Conservation (phyloP, 30 jellyfish, hydroid and myxozoan genomes). For the Phacellophora camtschatica region DNA sequence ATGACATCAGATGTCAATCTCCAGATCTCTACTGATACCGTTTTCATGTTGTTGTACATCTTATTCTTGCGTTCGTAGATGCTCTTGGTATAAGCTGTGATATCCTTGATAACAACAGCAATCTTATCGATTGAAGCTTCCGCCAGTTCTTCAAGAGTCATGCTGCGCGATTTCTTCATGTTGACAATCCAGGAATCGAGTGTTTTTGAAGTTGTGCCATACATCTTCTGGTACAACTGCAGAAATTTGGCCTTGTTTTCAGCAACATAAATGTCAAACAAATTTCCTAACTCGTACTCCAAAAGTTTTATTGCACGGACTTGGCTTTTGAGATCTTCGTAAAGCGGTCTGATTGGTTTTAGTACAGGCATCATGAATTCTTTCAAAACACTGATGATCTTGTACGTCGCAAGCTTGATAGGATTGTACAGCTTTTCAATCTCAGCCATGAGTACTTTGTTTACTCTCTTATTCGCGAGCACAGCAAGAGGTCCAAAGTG, state of each 20-base stretch:
- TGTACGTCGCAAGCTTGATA: background rate
- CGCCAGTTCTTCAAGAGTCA: slow-evolving; percentile 74
- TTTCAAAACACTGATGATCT: slow-evolving; percentile 4
- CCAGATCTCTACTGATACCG: background rate
- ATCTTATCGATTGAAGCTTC: slow-evolving; percentile 32
- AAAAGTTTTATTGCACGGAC: slow-evolving; percentile 47
- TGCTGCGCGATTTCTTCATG: slow-evolving; percentile 19
- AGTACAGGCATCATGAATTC: slow-evolving; percentile 60
- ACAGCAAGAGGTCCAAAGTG: slow-evolving; percentile 85
- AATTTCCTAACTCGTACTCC: slow-evolving; percentile 28
- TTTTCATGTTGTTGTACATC: background rate
- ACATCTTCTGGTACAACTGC: background rate
- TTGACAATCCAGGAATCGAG: background rate
- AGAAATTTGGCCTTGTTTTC: background rate
- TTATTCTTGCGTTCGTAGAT: background rate
- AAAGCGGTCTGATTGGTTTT: slow-evolving; percentile 65
- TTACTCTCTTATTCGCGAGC: slow-evolving; percentile 14
- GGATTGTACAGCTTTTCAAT: slow-evolving; percentile 17
- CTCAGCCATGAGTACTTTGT: slow-evolving; percentile 12
- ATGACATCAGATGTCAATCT: background rate
- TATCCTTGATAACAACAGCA: slow-evolving; percentile 1
- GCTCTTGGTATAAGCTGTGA: background rate
- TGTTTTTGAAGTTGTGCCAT: background rate
- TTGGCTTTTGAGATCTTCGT: slow-evolving; percentile 55
- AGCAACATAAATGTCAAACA: background rate